Conservation (phyloP, 2,888 invertebrate species). For the Barypeithes pellucidus region DNA sequence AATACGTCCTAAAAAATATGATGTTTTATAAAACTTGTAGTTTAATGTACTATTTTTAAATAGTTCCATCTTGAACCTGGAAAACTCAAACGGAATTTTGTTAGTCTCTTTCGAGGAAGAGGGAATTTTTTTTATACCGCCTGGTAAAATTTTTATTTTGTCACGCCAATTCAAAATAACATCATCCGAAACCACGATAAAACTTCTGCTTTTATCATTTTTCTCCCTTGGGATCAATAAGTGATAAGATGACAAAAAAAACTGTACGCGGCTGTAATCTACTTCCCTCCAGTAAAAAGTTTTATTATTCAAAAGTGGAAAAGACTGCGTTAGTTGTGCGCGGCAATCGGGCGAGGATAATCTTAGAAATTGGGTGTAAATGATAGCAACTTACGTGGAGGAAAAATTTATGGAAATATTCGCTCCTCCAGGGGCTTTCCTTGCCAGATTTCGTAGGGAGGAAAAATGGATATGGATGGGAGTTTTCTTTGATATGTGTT, state of each 20-base stretch:
- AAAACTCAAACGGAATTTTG: too few relatives aligned
- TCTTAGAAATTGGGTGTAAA: constrained; percentile 54
- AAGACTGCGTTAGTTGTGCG: constrained; percentile 45
- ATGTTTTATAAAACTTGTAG: too few relatives aligned
- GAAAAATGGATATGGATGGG: constrained; percentile 30
- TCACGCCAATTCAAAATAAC: constrained; percentile 16
- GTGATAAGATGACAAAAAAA: constrained; percentile 38
- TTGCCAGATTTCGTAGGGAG: constrained; percentile 39
- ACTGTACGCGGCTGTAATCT: constrained; percentile 18
- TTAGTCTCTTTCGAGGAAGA: too few relatives aligned
- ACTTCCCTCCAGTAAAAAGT: constrained; percentile 31
- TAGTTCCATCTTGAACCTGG: too few relatives aligned
- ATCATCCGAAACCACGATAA: constrained; percentile 26
- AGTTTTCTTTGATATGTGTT: constrained; percentile 36
- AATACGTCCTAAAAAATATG: too few relatives aligned
- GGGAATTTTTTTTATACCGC: neutral
- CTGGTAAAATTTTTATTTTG: constrained; percentile 1
- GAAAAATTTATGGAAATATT: constrained; percentile 53
- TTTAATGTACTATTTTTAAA: too few relatives aligned
- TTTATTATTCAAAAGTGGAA: constrained; percentile 52
- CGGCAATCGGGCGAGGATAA: constrained; percentile 49
- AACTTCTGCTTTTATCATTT: constrained; percentile 39
- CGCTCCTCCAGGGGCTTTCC: constrained; percentile 39
- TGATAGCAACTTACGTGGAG: constrained; percentile 50
- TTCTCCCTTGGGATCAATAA: constrained; percentile 35